Percentiles rank a stretch among this genome's conserved stretches.
Conservation (phyloP, 64 coral and sea anemone genomes). For the Trachythela sp. region DNA sequence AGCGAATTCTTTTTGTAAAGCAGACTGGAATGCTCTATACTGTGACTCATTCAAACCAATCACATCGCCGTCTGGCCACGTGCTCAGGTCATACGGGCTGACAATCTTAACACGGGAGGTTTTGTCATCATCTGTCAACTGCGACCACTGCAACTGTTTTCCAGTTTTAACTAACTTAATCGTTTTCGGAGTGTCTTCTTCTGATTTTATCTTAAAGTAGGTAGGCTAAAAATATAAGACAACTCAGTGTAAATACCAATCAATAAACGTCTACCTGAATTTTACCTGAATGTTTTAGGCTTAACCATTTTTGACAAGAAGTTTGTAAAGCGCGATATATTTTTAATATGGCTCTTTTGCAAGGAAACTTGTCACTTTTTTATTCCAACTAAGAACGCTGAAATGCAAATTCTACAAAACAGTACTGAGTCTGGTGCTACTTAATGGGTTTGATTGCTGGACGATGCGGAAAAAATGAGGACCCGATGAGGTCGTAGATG, state of each 20-base stretch:
- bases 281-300: neutral
- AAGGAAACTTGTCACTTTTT: no score
- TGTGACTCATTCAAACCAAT: conserved; percentile 64
- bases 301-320: no score
- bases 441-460: no score
- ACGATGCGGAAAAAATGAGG: no score
- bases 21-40: conserved; percentile 49
- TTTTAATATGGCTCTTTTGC: no score
- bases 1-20: conserved; percentile 67
- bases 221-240: neutral
- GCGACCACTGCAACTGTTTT: no score
- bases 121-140: neutral
- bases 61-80: conserved; percentile 45
- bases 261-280: neutral
- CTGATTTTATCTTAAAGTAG: neutral
- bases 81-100: neutral
- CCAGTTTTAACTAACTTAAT: neutral
- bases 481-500: no score
- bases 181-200: neutral
- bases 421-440: no score
- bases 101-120: neutral
- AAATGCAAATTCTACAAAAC: no score
- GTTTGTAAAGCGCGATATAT: no score
- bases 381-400: no score
- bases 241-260: neutral